Conservation (phyloP, 64 coral and sea anemone genomes). For the Actinia equina region DNA sequence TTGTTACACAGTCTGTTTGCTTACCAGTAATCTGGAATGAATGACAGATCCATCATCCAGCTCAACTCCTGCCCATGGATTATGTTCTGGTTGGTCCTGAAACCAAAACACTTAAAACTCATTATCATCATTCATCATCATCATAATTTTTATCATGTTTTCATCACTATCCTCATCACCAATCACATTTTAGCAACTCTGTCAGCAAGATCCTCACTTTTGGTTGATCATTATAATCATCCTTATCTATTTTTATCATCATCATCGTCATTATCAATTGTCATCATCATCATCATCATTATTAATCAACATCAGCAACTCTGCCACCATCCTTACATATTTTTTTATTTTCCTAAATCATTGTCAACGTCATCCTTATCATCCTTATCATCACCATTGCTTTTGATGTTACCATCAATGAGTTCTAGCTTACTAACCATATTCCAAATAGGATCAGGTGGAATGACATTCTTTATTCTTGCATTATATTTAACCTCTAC, state of each 20-base stretch:
- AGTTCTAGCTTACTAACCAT: constrained; percentile 45
- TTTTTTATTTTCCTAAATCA: no score
- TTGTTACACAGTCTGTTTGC: neutral
- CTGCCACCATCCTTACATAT: no score
- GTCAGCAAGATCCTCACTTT: no score
- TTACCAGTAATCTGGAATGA: constrained; percentile 82
- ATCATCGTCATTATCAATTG: neutral
- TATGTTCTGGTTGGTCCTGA: constrained; percentile 13
- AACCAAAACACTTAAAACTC: neutral
- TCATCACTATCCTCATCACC: no score
- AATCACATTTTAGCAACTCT: no score
- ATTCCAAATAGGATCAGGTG: constrained; percentile 65
- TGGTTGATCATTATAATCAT: no score
- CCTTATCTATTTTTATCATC: no score
- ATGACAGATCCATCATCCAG: constrained; percentile 71
- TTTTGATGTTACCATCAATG: neutral
- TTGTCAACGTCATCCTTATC: neutral
- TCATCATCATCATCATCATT: neutral
- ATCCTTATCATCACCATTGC: neutral
- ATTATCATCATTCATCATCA: no score
- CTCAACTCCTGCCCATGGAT: constrained; percentile 69
- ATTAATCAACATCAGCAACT: no score
- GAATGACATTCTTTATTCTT: constrained; percentile 57
- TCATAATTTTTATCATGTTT: no score
- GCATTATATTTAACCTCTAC: constrained; percentile 72